These are phyloP conservation scores for Diarsia dahlii DNA, from an alignment of 2,888 invertebrate species.

Conservation along the genomic window DNA sequence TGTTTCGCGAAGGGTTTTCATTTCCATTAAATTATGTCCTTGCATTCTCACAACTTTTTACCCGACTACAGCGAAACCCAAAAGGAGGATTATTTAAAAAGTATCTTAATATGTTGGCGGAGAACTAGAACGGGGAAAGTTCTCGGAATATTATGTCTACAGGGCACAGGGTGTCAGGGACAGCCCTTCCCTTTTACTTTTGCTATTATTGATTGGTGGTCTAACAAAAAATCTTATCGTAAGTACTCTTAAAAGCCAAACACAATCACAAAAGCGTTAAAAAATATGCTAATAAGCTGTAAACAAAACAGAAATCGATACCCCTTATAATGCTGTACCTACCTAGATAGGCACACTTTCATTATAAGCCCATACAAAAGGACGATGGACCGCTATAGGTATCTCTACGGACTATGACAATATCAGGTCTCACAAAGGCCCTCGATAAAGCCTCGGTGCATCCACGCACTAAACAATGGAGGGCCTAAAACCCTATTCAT, in stretches of 20 bases:
- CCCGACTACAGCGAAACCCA: no score
- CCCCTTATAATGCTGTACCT: not conserved
- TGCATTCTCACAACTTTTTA: not conserved
- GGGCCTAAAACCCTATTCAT: conserved; percentile 57
- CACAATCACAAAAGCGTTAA: not conserved
- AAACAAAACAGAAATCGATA: conserved; percentile 20
- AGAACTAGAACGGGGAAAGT: no score
- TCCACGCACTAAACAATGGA: conserved; percentile 49
- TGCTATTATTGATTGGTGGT: no score
- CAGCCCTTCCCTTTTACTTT: no score
- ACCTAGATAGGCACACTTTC: conserved; percentile 21
- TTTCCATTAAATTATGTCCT: not conserved
- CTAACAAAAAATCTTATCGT: not conserved
- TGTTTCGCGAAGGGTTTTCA: not conserved
- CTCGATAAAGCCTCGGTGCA: conserved; percentile 51
- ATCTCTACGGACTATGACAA: conserved; percentile 33
- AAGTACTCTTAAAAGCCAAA: not conserved
- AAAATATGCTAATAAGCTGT: not conserved
- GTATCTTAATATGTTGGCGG: no score
- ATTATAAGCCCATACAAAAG: conserved; percentile 26
- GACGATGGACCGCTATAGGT: conserved; percentile 13
- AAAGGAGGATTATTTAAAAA: no score
- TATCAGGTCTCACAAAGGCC: conserved; percentile 52
- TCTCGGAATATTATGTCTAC: no score
- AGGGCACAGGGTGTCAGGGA: no score